Conservation (phyloP, 2,888 invertebrate species). For the Panopea generosa region DNA sequence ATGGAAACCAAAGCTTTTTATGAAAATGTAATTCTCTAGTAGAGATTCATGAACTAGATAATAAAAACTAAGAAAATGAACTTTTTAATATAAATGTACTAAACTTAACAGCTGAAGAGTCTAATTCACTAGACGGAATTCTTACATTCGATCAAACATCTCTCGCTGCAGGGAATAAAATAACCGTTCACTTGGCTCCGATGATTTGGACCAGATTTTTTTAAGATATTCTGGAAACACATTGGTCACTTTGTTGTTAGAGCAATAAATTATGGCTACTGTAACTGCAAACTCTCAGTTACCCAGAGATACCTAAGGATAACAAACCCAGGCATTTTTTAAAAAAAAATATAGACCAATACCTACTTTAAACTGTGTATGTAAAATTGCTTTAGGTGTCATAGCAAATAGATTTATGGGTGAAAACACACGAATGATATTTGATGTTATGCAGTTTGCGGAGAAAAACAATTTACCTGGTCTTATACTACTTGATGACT, state of each 20-base stretch:
- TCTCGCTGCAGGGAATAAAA: background rate
- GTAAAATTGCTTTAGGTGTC: slow-evolving; percentile 31
- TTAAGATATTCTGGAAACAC: too few species aligned
- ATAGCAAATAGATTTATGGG: slow-evolving; percentile 32
- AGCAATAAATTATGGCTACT: too few species aligned
- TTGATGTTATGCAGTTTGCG: slow-evolving; percentile 33
- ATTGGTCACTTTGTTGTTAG: too few species aligned
- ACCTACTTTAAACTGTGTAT: slow-evolving; percentile 22
- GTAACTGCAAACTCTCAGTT: slow-evolving; percentile 20
- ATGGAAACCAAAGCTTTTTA: background rate
- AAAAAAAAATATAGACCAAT: slow-evolving; percentile 42
- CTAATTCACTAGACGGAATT: background rate
- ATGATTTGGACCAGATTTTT: background rate
- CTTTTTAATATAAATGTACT: background rate
- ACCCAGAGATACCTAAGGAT: slow-evolving; percentile 34
- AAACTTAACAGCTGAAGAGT: too few species aligned
- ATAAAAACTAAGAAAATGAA: background rate
- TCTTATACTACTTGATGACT: slow-evolving; percentile 22
- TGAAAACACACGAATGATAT: slow-evolving; percentile 35
- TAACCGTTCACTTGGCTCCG: background rate
- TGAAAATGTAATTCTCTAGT: too few species aligned
- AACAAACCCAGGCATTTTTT: too few species aligned
- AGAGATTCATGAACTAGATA: background rate
- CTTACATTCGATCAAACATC: background rate
- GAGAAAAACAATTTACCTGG: slow-evolving; percentile 31